Percentiles rank a stretch among this genome's conserved stretches.
These are phyloP conservation scores for cattle (Bos taurus) DNA, from an alignment of 2,113 vertebrate genomes.

Conservation along the genomic window ARS-UCD2.0 NC_037352.1:17467501-17468000, in stretches of 20 bases:
- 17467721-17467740: neutral
- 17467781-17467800: neutral
- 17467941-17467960: neutral
- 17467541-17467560: neutral
- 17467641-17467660: neutral
- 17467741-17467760: neutral
- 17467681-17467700: neutral
- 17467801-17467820: neutral
- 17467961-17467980: neutral
- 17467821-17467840: neutral
- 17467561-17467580: neutral
- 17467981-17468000: neutral
- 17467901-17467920: neutral
- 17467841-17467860: neutral
- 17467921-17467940: neutral
- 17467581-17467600: no score
- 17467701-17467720: neutral
- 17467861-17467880: neutral
- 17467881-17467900: neutral
- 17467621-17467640: neutral
- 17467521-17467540: neutral
- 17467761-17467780: neutral
- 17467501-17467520: neutral
- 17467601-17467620: neutral
- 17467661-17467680: neutral